Evolutionary conservation across 2,888 invertebrate species (phyloP), one percentile per base, ranked within the genome.

Genomic region (Brenthis ino): DNA sequence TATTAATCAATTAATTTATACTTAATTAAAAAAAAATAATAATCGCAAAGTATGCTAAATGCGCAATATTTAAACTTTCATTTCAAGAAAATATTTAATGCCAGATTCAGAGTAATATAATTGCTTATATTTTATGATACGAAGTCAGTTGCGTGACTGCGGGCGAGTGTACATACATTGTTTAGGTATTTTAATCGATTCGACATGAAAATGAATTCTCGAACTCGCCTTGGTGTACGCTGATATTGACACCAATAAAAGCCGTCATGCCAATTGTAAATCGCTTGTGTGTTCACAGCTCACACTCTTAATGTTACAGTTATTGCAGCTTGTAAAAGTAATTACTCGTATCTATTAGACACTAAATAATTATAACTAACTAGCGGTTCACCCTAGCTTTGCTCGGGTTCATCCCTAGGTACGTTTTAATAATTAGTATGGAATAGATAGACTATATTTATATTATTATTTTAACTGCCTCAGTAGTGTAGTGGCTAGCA

Each of bases 231-330:
- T 72, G 72, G 74, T 67, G 70, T 74, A 72, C 73, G 72, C 74
- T 75, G 76, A 77, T 79, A 77, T 77, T 80, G 79, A 79, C 79
- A 77, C 74, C 73, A 77, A 77, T 77, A 76, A 72, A 66, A 74
- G 72, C 69, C 72, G 67, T 64, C 70, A 72, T 68, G 68, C 72
- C 69, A 72, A 76, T 74, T 75, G 75, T 68, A 69, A 74, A 68
- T 70, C 69, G 66, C 28, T 64, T 58, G 33, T 51, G 67, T 67
- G 60, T 67, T 55, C 57, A n/a, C 20, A 43, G 28, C 57, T 65
- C 37, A 54, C 64, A 65, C 51, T 33, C 65, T 65, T 57, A 64
- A 56, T 51, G 66, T 68, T 67, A 66, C 57, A 20, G 20, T 69
- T 71, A 65, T 61, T 71, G 50, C 58, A 28, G 37, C 28, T 55